phyloP scores from a whole-genome alignment of 1,140 invertebrate species.

The Aphidius ervi region DNA sequence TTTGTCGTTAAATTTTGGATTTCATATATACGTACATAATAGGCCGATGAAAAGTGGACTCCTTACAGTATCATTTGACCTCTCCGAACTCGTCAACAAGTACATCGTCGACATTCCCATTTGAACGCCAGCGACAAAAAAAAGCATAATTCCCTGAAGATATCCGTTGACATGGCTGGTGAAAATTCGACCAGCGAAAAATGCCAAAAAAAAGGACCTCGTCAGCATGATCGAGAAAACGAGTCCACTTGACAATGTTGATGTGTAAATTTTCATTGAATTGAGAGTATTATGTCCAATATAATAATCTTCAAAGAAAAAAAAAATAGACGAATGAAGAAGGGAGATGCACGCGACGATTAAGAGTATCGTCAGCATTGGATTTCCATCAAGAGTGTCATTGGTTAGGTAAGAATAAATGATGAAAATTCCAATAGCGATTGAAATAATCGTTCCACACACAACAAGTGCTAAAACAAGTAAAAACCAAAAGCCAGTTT shows the following conservation, averaged over 20 bases:
- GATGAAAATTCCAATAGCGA: conserved; percentile 53
- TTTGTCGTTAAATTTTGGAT: too few relatives aligned
- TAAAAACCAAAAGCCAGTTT: conserved; percentile 48
- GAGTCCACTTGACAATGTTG: conserved; percentile 54
- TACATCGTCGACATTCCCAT: conserved; percentile 51
- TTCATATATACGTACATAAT: conserved; percentile 32
- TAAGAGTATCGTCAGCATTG: conserved; percentile 53
- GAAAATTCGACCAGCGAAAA: conserved; percentile 56
- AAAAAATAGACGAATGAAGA: conserved; percentile 55
- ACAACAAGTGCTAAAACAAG: conserved; percentile 50
- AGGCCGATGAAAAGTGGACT: conserved; percentile 40
- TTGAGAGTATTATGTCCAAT: conserved; percentile 42
- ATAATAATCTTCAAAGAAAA: conserved; percentile 49
- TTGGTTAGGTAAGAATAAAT: conserved; percentile 52
- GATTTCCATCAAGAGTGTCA: conserved; percentile 56
- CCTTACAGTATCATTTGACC: conserved; percentile 33
- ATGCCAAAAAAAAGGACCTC: conserved; percentile 57
- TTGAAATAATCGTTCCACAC: conserved; percentile 48
- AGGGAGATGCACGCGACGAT: conserved; percentile 52
- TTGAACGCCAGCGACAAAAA: conserved; percentile 58
- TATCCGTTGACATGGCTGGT: conserved; percentile 62
- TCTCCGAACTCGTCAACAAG: conserved; percentile 34
- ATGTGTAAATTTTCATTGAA: conserved; percentile 52
- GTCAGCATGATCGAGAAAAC: conserved; percentile 58
- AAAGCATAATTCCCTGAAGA: conserved; percentile 54